phyloP scores from a whole-genome alignment of 2,113 vertebrate genomes.

The Malurus alboscapulatus region DNA sequence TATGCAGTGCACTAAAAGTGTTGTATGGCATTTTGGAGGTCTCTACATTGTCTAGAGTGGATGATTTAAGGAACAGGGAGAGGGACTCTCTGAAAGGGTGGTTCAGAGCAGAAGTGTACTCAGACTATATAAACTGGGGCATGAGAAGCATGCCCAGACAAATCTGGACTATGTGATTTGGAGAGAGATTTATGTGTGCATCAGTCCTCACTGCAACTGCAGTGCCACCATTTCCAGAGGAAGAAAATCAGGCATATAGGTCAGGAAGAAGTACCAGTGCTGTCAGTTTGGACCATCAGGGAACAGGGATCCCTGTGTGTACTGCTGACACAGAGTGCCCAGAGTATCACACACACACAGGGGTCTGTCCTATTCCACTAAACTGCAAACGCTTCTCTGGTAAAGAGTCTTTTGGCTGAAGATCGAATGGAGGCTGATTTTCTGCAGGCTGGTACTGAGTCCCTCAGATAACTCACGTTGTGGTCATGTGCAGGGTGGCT shows the following conservation, averaged over 20 bases:
- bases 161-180: background rate
- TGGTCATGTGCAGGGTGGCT: background rate
- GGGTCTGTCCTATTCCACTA: too few relatives aligned
- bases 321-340: background rate
- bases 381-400: background rate
- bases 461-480: background rate
- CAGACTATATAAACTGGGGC: background rate
- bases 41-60: background rate
- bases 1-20: background rate
- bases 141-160: background rate
- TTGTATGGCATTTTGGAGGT: background rate
- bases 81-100: background rate
- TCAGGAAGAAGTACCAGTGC: background rate
- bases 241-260: background rate
- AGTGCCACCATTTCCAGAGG: background rate
- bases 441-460: background rate
- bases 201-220: background rate
- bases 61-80: background rate
- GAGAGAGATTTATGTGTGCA: background rate
- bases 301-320: background rate
- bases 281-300: background rate
- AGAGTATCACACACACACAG: background rate
- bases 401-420: background rate
- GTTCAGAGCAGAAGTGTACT: background rate
- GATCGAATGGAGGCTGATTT: background rate